Base-by-base conservation (phyloP, 1,140 invertebrate species). In the Cherax destructor region DNA sequence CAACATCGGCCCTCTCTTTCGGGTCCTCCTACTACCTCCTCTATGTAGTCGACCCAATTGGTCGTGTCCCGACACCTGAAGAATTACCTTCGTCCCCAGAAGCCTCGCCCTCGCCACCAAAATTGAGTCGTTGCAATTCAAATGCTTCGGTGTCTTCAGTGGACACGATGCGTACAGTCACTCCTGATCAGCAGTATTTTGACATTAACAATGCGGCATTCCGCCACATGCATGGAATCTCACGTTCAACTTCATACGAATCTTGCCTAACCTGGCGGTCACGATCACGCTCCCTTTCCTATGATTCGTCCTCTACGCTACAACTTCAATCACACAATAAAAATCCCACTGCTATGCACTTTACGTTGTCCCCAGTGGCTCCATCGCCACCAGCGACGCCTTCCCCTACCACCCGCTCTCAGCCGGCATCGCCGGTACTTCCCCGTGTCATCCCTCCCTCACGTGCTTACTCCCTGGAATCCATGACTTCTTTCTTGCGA, bases 11-110 rank as follows among this genome's bases (percentile, higher is more conserved):
- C 13, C 50, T 93, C 11, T 93, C 92, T 0, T 93, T 93, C 81
- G 92, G 92, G 18, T 93, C 92, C 10, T 93, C 92, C 0, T 93
- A 93, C 74, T 93, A 93, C 65, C 81, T 89, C 30, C 79, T 92
- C 0, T 93, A 93, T 69, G 76, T 91, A 24, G 81, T 93, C n/a
- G 92, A 93, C 78, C 92, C 87, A 24, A 80, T 90, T 21, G 78
- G 49, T 6, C 83, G 86, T n/a, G 86, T 88, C 30, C 83, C 80
- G 4, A 87, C 92, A 47, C 92, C 91, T 52, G 86, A 91, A 24
- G 92, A 92, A n/a, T 72, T 81, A 24, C 91, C 79, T 0, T 93
- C 90, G 21, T 92, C 92, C 56, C 91, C 91, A 47, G 84, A 90
- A 76, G 74, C 69, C 79, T 91, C 92, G 47, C 88, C 92, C 72